phyloP scores from a whole-genome alignment of 2,113 vertebrate species.

The Eretmochelys imbricata region DNA sequence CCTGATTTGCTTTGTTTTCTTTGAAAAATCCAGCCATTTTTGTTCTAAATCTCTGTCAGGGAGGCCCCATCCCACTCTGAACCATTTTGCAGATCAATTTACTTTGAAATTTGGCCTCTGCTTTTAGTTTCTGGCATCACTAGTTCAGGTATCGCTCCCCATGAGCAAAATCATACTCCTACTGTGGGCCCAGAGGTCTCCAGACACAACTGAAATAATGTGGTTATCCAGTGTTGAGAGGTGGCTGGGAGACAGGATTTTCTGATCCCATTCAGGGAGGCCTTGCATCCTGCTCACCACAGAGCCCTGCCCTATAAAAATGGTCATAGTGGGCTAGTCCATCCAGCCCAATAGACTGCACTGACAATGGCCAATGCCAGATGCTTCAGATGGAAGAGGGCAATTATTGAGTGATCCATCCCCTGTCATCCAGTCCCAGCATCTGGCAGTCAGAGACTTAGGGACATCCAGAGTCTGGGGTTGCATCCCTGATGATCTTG shows the following conservation, averaged over 20 bases:
- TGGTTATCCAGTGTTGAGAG: neutral
- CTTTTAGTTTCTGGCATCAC: neutral
- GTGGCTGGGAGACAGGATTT: neutral
- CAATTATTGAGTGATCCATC: neutral
- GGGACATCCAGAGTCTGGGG: neutral
- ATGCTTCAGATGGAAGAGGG: neutral
- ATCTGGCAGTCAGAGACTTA: neutral
- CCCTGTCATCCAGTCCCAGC: neutral
- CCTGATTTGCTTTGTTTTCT: neutral
- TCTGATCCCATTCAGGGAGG: neutral
- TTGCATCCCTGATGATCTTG: neutral
- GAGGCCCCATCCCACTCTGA: neutral
- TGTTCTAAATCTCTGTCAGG: neutral
- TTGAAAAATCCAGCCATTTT: neutral
- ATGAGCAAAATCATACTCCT: accelerated
- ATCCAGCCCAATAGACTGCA: neutral
- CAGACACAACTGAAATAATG: neutral
- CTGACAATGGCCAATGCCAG: neutral
- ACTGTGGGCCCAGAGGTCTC: neutral
- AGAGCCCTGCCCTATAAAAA: neutral
- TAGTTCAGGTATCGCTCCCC: neutral
- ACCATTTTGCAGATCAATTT: neutral
- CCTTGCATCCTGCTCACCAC: neutral
- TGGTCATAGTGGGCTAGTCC: neutral
- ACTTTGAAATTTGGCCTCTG: neutral